Evolutionary conservation across 2,888 invertebrate genomes (phyloP).

Genomic region (Tinea trinotella): DNA sequence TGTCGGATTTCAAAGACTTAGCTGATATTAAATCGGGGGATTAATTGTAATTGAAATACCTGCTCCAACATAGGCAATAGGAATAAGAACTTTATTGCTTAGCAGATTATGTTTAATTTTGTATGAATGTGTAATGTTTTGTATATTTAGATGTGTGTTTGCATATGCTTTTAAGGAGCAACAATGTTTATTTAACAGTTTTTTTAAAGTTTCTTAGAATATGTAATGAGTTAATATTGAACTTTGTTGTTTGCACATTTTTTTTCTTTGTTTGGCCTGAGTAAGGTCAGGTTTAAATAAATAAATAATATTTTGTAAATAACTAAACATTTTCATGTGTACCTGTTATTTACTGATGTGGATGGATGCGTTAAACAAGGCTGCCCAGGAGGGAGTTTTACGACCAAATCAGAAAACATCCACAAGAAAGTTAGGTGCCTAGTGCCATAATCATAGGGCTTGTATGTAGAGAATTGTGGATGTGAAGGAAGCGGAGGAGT

Average conservation of each 20-base stretch:
- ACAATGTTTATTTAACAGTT: slow-evolving; percentile 12
- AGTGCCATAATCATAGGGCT: no score
- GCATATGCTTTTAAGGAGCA: slow-evolving; percentile 8
- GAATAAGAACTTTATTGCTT: background rate
- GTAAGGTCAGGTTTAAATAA: background rate
- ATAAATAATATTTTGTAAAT: no score
- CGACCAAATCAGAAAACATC: no score
- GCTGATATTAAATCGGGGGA: no score
- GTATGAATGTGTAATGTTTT: background rate
- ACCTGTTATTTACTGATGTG: no score
- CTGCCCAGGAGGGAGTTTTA: no score
- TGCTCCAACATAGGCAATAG: background rate
- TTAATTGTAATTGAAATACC: background rate
- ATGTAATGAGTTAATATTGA: slow-evolving; percentile 7
- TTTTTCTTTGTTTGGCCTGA: background rate
- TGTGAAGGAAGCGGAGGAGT: no score
- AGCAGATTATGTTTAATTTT: background rate
- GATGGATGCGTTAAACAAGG: no score
- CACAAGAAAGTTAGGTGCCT: no score
- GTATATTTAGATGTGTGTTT: background rate
- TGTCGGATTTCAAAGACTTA: no score
- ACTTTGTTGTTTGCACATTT: background rate
- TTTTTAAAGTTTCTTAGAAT: background rate
- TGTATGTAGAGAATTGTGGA: no score
- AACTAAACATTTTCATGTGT: no score